Conservation (phyloP, 1,140 invertebrate genomes). For the Conopomorpha cramerella region DNA sequence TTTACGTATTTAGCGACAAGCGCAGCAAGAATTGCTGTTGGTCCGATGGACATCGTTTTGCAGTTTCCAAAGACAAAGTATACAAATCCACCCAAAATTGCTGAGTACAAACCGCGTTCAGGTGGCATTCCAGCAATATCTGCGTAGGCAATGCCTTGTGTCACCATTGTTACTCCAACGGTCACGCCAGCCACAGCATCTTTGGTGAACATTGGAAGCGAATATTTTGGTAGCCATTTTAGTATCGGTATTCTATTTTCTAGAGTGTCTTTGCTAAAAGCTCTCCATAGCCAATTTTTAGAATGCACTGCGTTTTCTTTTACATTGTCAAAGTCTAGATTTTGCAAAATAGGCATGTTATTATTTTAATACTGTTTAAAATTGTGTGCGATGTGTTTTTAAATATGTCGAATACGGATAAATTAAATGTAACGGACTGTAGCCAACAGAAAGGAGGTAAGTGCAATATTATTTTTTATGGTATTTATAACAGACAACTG, state of each 20-base stretch:
- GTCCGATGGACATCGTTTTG: constrained; percentile 78
- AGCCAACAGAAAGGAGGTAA: no score
- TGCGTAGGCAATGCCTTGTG: constrained; percentile 75
- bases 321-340: no score
- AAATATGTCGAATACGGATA: no score
- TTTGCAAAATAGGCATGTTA: no score
- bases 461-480: no score
- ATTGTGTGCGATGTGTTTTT: no score
- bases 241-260: neutral
- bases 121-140: constrained; percentile 70
- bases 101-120: constrained; percentile 78
- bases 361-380: no score
- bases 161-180: constrained; percentile 63
- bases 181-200: neutral
- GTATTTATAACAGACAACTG: no score
- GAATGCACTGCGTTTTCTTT: no score
- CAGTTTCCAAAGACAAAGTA: constrained; percentile 83
- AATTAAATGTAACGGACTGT: no score
- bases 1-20: constrained; percentile 68
- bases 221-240: neutral
- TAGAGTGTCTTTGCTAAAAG: neutral
- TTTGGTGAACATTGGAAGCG: neutral
- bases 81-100: constrained; percentile 80
- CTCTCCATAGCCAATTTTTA: no score
- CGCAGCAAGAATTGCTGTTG: constrained; percentile 75